A percentile compares a stretch with the other conserved stretches of the same genome.
phyloP scores from a whole-genome alignment of 2,888 invertebrate species.

The Hemaris fuciformis region DNA sequence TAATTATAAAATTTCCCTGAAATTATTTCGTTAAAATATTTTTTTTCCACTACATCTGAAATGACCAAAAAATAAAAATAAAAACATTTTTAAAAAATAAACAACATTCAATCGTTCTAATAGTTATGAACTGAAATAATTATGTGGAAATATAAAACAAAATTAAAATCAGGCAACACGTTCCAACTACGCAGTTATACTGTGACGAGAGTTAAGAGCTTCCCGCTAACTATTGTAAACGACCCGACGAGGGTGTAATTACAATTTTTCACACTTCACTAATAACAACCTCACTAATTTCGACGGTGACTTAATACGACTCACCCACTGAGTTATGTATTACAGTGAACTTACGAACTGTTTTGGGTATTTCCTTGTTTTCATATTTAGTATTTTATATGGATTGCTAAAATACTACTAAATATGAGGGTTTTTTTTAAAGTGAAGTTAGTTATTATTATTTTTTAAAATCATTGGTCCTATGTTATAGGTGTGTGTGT shows the following conservation, averaged over 20 bases:
- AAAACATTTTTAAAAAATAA: not conserved
- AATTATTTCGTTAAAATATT: no score
- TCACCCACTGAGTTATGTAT: not conserved
- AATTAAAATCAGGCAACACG: not conserved
- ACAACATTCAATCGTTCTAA: not conserved
- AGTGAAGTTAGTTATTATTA: not conserved
- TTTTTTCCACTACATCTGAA: no score
- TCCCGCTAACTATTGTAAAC: conserved; percentile 72
- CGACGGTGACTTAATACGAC: conserved; percentile 34
- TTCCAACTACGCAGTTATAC: not conserved
- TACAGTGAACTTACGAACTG: not conserved
- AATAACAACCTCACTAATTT: conserved; percentile 73
- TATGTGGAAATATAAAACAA: not conserved
- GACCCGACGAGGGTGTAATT: conserved; percentile 74
- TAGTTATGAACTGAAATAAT: not conserved
- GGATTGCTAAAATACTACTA: not conserved
- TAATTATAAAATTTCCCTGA: no score
- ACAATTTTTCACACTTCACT: conserved; percentile 68
- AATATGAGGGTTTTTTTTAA: not conserved
- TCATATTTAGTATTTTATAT: not conserved
- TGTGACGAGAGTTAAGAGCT: conserved; percentile 31
- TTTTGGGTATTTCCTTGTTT: not conserved
- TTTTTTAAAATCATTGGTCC: no score
- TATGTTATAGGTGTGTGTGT: no score
- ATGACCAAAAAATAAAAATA: no score